Conservation (phyloP, 2,797 vertebrate species). For the Podarcis lilfordi region DNA sequence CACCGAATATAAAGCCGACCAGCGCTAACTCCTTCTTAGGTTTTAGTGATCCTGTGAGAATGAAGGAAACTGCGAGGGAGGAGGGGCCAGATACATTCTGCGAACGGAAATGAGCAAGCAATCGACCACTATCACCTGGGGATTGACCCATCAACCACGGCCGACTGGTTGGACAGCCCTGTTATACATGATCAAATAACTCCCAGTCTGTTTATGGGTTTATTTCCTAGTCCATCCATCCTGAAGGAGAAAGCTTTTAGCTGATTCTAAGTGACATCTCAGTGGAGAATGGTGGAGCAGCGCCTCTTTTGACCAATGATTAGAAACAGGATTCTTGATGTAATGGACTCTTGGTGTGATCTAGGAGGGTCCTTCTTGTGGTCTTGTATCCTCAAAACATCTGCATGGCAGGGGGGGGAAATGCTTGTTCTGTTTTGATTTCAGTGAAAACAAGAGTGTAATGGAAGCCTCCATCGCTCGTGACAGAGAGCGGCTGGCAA, state of each 20-base stretch:
- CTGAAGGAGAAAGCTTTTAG: background rate
- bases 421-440: background rate
- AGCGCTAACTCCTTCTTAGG: rapidly evolving
- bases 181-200: background rate
- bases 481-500: background rate
- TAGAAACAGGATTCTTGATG: too few species aligned
- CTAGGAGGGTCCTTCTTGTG: background rate
- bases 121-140: rapidly evolving
- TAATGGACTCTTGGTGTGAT: background rate
- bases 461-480: rapidly evolving
- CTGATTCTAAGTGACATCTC: background rate
- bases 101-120: too few species aligned
- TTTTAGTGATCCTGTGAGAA: too few species aligned
- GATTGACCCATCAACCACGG: rapidly evolving
- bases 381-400: background rate
- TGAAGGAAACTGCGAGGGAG: too few species aligned
- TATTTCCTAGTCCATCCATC: background rate
- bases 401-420: rapidly evolving
- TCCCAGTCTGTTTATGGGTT: background rate
- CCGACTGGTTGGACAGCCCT: too few species aligned
- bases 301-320: too few species aligned
- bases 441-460: background rate
- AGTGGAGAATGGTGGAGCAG: too few species aligned
- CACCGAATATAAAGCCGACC: too few species aligned
- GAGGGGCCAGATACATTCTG: too few species aligned